phyloP scores from a whole-genome alignment of 2,888 invertebrate genomes.

The Megastigmus dorsalis region DNA sequence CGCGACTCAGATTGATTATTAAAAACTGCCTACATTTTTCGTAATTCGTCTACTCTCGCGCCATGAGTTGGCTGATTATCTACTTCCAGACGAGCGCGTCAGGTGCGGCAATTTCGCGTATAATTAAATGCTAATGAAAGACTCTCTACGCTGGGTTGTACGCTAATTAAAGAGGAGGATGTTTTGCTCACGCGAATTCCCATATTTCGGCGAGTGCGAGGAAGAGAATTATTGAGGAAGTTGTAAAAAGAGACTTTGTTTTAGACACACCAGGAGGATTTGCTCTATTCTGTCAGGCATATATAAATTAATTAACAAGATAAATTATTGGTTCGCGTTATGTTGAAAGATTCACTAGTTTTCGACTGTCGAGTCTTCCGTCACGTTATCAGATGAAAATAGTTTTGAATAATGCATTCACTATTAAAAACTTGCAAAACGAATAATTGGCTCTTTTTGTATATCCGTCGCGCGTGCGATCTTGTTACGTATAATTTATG shows the following conservation, averaged over 20 bases:
- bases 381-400: no score
- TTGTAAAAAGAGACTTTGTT: not conserved
- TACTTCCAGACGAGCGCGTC: not conserved
- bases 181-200: constrained; percentile 9
- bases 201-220: constrained; percentile 25
- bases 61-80: constrained; percentile 8
- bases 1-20: constrained; percentile 9
- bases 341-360: no score
- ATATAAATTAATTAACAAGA: constrained; percentile 9
- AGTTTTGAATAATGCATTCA: no score
- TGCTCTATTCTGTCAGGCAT: not conserved
- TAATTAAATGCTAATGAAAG: constrained; percentile 38
- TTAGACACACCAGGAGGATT: no score
- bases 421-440: no score
- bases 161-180: constrained; percentile 15
- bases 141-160: not conserved
- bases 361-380: no score
- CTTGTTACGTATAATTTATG: no score
- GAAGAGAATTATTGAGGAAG: constrained; percentile 26
- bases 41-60: not conserved
- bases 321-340: constrained; percentile 5
- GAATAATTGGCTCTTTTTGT: no score
- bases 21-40: constrained; percentile 18
- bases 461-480: no score
- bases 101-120: not conserved